phyloP scores from a whole-genome alignment of 2,888 invertebrate species.

The Synergus gifuensis region DNA sequence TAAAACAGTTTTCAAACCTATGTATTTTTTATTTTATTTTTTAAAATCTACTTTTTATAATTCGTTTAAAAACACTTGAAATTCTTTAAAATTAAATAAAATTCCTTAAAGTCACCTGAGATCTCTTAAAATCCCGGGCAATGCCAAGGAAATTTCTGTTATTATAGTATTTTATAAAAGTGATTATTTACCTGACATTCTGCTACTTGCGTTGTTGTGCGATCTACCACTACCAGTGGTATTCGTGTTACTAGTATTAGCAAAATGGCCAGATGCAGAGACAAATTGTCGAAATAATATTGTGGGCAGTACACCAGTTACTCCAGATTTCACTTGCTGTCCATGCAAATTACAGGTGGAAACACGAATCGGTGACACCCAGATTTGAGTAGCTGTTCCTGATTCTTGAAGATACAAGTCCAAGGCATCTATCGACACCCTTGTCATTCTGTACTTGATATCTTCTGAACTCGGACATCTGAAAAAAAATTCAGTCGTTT shows the following conservation, averaged over 20 bases:
- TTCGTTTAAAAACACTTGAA: too few relatives aligned
- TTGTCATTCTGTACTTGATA: slow-evolving; percentile 95
- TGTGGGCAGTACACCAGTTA: slow-evolving; percentile 91
- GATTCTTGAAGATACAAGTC: slow-evolving; percentile 95
- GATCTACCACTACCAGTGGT: slow-evolving; percentile 82
- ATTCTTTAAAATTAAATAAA: too few relatives aligned
- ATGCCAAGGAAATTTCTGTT: too few relatives aligned
- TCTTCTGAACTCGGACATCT: slow-evolving; percentile 75
- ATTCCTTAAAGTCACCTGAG: too few relatives aligned
- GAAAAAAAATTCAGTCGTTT: slow-evolving; percentile 2
- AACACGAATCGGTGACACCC: slow-evolving; percentile 92
- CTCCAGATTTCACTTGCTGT: slow-evolving; percentile 91
- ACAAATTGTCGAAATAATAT: slow-evolving; percentile 85
- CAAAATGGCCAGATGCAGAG: slow-evolving; percentile 79
- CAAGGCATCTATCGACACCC: slow-evolving; percentile 92
- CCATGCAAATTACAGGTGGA: slow-evolving; percentile 98
- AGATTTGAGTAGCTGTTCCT: slow-evolving; percentile 91
- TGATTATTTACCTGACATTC: slow-evolving; percentile 68
- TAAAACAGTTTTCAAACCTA: too few relatives aligned
- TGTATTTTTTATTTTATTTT: too few relatives aligned
- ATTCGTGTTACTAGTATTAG: slow-evolving; percentile 82
- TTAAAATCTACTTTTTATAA: too few relatives aligned
- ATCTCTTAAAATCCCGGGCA: too few relatives aligned
- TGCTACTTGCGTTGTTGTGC: slow-evolving; percentile 80
- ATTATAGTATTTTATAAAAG: background rate